phyloP scores from a whole-genome alignment of 2,113 vertebrate genomes.

The Dasyornis broadbenti region DNA sequence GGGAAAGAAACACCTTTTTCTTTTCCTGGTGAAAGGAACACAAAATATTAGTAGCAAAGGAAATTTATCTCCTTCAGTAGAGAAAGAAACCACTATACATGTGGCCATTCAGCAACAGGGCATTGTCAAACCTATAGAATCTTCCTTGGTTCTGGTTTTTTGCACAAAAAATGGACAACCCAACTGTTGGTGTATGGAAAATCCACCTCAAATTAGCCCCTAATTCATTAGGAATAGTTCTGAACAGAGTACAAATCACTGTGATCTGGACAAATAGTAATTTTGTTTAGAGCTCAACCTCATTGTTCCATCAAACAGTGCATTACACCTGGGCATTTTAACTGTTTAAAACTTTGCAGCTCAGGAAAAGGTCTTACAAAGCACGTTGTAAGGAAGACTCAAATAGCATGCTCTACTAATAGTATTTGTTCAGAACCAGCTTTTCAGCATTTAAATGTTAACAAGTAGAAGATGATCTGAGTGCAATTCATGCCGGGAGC shows the following conservation, averaged over 20 bases:
- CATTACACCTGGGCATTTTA: neutral
- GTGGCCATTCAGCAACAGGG: neutral
- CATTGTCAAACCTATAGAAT: neutral
- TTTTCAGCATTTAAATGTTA: neutral
- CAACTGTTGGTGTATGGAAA: neutral
- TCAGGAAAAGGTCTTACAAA: neutral
- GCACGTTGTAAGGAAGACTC: neutral
- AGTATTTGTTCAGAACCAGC: neutral
- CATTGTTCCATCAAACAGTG: neutral
- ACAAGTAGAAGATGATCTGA: neutral
- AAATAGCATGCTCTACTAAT: neutral
- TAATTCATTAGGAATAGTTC: neutral
- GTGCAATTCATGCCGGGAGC: neutral
- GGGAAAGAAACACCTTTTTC: fast-evolving
- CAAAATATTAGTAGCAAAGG: neutral
- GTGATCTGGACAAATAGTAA: neutral
- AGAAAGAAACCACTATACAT: neutral
- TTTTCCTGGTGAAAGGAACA: neutral
- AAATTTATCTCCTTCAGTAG: neutral
- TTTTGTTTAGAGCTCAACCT: neutral
- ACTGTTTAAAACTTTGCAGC: neutral
- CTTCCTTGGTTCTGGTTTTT: neutral
- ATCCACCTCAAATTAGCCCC: neutral
- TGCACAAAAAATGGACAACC: neutral
- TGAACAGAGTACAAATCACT: neutral